Conservation (phyloP, 1,140 invertebrate genomes). For the Drosophila ohnishii region DNA sequence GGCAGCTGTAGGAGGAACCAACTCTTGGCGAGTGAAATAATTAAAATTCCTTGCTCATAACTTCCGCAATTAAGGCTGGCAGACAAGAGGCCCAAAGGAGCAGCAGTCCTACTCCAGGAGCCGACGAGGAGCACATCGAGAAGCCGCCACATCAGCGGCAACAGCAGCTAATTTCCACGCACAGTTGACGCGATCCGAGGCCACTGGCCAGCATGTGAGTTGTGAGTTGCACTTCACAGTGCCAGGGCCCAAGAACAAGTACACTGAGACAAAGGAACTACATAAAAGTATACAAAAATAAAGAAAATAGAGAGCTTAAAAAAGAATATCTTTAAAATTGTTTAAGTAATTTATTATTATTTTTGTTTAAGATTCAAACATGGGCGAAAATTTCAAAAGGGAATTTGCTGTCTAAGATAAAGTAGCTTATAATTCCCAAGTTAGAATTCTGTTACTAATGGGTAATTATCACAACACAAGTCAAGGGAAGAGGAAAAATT, state of each 20-base stretch:
- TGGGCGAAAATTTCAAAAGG: too few species aligned
- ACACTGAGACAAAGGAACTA: constrained; percentile 24
- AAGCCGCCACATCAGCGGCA: constrained; percentile 23
- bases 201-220: constrained; percentile 44
- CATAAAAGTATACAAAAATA: too few species aligned
- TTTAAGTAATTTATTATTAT: too few species aligned
- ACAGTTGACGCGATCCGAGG: constrained; percentile 66
- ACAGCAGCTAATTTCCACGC: constrained; percentile 75
- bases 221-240: constrained; percentile 47
- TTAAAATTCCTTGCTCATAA: constrained; percentile 81
- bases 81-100: constrained; percentile 26
- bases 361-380: too few species aligned
- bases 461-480: too few species aligned
- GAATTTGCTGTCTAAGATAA: too few species aligned
- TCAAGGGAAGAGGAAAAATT: not conserved
- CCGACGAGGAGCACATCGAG: constrained; percentile 14
- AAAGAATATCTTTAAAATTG: too few species aligned
- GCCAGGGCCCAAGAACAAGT: constrained; percentile 33
- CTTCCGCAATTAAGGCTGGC: constrained; percentile 77
- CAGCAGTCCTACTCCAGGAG: constrained; percentile 39
- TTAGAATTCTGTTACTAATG: too few species aligned
- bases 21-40: constrained; percentile 64
- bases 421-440: too few species aligned
- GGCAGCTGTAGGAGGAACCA: constrained; percentile 19
- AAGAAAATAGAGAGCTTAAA: not conserved